phyloP scores from a whole-genome alignment of 1,140 invertebrate genomes.

The Neocloeon triangulifer region DNA sequence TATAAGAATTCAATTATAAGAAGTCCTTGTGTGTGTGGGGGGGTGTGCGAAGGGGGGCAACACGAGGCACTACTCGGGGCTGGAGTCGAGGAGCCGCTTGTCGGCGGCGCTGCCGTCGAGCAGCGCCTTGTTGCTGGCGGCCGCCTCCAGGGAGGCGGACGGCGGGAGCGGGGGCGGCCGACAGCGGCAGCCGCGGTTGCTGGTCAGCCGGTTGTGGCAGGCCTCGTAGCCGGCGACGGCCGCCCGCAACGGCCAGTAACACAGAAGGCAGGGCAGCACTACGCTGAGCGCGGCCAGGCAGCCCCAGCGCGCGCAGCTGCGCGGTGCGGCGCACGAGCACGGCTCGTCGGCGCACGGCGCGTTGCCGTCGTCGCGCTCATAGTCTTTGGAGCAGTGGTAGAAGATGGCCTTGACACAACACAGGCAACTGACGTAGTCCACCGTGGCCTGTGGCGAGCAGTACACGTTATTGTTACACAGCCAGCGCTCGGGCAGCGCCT shows the following conservation, averaged over 20 bases:
- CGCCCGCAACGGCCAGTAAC: constrained; percentile 76
- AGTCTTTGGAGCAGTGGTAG: constrained; percentile 67
- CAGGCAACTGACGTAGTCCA: constrained; percentile 76
- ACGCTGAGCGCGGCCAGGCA: constrained; percentile 58
- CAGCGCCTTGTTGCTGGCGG: constrained; percentile 18
- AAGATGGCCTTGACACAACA: constrained; percentile 82
- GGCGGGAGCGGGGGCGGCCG: constrained; percentile 24
- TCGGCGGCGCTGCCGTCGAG: constrained; percentile 20
- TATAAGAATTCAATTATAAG: no score
- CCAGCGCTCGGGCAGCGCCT: constrained; percentile 65
- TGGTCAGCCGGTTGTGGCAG: constrained; percentile 57
- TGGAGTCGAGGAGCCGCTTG: constrained; percentile 27
- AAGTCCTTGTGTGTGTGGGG: constrained; percentile 6
- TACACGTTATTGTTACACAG: constrained; percentile 66
- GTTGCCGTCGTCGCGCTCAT: constrained; percentile 33
- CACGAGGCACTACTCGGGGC: constrained; percentile 16
- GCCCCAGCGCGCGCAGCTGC: constrained; percentile 50
- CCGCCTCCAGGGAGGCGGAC: constrained; percentile 14
- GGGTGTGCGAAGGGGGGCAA: constrained; percentile 20
- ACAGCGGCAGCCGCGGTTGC: constrained; percentile 41
- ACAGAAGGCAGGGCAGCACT: constrained; percentile 66
- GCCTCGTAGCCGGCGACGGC: constrained; percentile 53
- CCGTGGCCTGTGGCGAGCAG: constrained; percentile 60
- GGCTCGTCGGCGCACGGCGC: constrained; percentile 59
- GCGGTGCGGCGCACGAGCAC: constrained; percentile 54